These are phyloP conservation scores for Dromiciops gliroides DNA, from an alignment of 2,113 vertebrate genomes.

Conservation along the genomic window DNA sequence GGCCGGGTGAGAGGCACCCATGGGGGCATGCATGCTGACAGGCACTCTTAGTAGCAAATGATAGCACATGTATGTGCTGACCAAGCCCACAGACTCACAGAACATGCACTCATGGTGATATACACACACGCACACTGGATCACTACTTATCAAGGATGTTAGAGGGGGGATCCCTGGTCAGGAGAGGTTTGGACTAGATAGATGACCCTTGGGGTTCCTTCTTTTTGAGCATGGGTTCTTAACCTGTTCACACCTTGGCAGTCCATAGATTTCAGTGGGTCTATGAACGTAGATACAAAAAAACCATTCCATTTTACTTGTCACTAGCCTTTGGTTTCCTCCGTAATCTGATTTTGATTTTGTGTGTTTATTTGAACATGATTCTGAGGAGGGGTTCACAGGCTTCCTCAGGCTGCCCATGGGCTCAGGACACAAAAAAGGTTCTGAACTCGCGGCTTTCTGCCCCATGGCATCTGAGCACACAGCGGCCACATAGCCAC, in stretches of 20 bases:
- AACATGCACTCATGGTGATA: background rate
- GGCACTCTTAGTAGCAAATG: background rate
- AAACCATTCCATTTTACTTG: background rate
- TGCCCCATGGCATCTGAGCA: background rate
- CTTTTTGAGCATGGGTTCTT: background rate
- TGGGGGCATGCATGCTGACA: background rate
- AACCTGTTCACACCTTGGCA: background rate
- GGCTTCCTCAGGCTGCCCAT: background rate
- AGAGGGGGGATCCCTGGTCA: background rate
- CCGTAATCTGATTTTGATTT: background rate
- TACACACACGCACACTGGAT: background rate
- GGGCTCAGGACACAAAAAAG: background rate
- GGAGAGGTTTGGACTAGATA: background rate
- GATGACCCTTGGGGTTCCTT: background rate
- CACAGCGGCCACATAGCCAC: background rate
- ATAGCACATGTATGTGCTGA: background rate
- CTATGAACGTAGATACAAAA: background rate
- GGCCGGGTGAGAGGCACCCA: background rate
- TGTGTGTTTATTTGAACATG: background rate
- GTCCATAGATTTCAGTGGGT: background rate
- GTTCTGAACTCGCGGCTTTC: background rate
- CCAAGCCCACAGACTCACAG: constrained; percentile 8
- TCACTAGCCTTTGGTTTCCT: background rate
- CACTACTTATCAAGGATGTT: background rate
- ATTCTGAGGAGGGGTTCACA: background rate